Base-by-base conservation (phyloP, 2,113 vertebrate species). In the Gallinago jamesoni region DNA sequence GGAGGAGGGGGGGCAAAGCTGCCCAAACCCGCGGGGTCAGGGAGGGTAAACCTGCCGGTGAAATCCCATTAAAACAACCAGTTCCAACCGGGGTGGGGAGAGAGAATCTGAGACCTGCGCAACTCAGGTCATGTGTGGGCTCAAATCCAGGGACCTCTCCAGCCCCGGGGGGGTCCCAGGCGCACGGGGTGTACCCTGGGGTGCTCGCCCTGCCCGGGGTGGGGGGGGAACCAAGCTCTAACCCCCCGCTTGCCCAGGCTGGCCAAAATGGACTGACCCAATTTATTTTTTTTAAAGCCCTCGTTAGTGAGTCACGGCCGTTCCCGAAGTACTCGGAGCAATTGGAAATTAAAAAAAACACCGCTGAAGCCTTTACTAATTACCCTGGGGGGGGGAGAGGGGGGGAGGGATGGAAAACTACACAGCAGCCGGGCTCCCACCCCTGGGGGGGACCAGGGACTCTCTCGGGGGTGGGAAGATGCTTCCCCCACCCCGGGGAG, bases 21-120 rank as follows among this genome's bases (percentile, higher is more conserved):
- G 15, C 81, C 63, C 52, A 78, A 56, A 84, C 74, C 41, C 2
- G 2, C 23, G 10, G 89, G 75, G 43, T 87, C 47, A 48, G 57
- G 15, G 39, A 45, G 66, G 82, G 80, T 64, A 48, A 95, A 62
- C 59, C 41, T n/a, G 33, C 66, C 6, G 4, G 52, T 3, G 21
- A 93, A 94, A 97, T 95, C 93, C 87, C 87, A 89, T 94, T 94
- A 96, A 94, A 94, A 81, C 53, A 55, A 83, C 74, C 3, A 5
- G 27, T 35, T 67, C 1, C 9, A 37, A 48, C 13, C 4, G 5
- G 14, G 25, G 64, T 47, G 47, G 47, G 47, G 47, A 4, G 33
- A 15, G 59, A 23, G 13, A 48, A 39, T 23, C 37, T 3, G 57
- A 96, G 66, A 85, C 52, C 23, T 35, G 35, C 2, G 0, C 67